Conservation (phyloP, 2,113 vertebrate genomes). For the Craseonycteris thonglongyai region DNA sequence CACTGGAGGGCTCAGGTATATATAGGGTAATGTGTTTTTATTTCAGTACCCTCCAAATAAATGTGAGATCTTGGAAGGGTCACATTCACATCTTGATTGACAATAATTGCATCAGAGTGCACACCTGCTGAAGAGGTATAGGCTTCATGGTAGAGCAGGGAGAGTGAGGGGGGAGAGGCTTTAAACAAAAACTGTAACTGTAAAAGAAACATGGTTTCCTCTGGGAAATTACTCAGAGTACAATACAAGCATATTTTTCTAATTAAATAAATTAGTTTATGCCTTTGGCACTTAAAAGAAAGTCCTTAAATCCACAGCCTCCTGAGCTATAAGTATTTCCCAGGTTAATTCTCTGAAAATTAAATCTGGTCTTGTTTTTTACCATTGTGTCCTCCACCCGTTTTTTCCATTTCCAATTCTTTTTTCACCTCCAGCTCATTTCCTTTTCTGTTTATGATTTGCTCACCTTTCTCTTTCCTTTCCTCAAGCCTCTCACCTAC, state of each 20-base stretch:
- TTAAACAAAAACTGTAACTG: slow-evolving; percentile 52
- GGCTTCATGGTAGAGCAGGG: neutral
- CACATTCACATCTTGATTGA: neutral
- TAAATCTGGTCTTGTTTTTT: slow-evolving; percentile 44
- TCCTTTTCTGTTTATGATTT: neutral
- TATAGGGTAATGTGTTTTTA: slow-evolving; percentile 48
- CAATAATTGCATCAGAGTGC: neutral
- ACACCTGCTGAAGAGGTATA: neutral
- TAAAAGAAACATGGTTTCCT: slow-evolving; percentile 64
- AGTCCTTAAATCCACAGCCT: slow-evolving; percentile 45
- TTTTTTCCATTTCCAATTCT: neutral
- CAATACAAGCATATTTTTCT: slow-evolving; percentile 68
- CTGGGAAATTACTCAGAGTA: slow-evolving; percentile 68
- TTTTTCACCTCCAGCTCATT: neutral
- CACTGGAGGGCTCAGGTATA: slow-evolving; percentile 19
- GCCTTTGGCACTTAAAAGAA: slow-evolving; percentile 52
- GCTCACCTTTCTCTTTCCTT: neutral
- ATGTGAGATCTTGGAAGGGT: slow-evolving; percentile 33
- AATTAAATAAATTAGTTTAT: slow-evolving; percentile 68
- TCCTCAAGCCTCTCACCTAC: neutral
- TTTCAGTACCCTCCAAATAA: slow-evolving; percentile 35
- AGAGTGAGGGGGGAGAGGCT: neutral
- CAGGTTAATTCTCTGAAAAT: slow-evolving; percentile 56
- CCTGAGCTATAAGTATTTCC: slow-evolving; percentile 56
- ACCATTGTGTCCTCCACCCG: neutral